Evolutionary conservation across 2,797 vertebrate genomes (phyloP), one percentile per base, ranked within the genome.

Genomic region (Agapornis canus): DNA sequence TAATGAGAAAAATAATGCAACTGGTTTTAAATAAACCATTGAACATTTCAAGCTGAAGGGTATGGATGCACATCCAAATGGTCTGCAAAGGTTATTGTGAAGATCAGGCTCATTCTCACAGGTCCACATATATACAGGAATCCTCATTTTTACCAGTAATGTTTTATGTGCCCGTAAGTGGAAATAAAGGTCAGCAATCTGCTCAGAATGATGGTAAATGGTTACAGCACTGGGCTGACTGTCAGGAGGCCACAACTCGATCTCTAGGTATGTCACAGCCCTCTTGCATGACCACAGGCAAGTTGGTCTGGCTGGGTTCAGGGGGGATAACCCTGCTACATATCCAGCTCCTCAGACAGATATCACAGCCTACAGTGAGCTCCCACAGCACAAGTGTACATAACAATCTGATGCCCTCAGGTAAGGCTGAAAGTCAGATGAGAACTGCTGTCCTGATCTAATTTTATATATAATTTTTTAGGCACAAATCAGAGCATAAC

Each of bases 381-480:
- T 83, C 35, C 32, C n/a, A 43, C 52, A 66, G 47, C 42, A 70
- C 23, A 73, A 48, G 4, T 35, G 10, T 32, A 52, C 13, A 19
- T 31, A 49, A 26, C 2, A 0, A 80, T 40, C 31, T 60, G 39
- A 42, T 61, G 26, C 13, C 81, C 64, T 57, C 70, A 66, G 35
- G 22, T 51, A 47, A 48, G 27, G 31, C 27, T 48, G 47, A 83
- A 75, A 90, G 73, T 63, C 69, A 51, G 40, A 14, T 31, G 37
- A 78, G 51, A 78, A 60, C 57, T 23, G 32, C 9, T 79, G 54
- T 47, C 20, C 47, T 43, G 26, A 56, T 72, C 68, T 77, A 63
- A 85, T 82, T 91, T 84, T 9, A 59, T 35, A 89, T 59, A 26
- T 3, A 49, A 66, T 82, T 82, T 71, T 78, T 29, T 37, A 40